Conservation (phyloP, 2,888 invertebrate species). For the Lagria hirta region DNA sequence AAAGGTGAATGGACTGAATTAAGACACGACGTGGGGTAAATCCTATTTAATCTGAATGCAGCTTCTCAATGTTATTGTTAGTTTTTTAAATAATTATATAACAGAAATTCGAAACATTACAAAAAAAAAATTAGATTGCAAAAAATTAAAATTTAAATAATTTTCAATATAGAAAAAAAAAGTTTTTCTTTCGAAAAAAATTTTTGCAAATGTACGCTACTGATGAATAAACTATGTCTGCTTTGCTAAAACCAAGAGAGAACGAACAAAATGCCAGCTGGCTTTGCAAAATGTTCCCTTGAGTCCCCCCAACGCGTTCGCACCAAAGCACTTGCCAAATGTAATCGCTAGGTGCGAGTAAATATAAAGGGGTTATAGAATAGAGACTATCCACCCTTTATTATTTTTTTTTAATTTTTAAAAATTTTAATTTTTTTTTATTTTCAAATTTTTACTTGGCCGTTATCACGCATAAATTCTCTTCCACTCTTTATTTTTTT, state of each 20-base stretch:
- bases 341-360: slow-evolving; percentile 47
- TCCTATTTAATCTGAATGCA: too few species aligned
- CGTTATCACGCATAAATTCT: too few species aligned
- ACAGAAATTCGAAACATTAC: too few species aligned
- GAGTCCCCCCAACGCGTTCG: slow-evolving; percentile 27
- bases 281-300: slow-evolving; percentile 43
- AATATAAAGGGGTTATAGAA: slow-evolving; percentile 33
- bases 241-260: slow-evolving; percentile 20
- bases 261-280: slow-evolving; percentile 39
- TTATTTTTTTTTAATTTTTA: slow-evolving; percentile 25
- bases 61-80: too few species aligned
- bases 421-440: not conserved
- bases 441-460: too few species aligned
- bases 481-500: not conserved
- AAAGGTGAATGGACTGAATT: slow-evolving; percentile 12
- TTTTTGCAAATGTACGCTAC: too few species aligned
- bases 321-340: slow-evolving; percentile 49
- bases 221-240: too few species aligned
- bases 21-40: not conserved
- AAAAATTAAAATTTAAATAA: too few species aligned
- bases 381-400: slow-evolving; percentile 26
- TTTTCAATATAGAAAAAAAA: too few species aligned
- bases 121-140: too few species aligned
- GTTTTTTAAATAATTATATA: too few species aligned
- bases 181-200: too few species aligned